Evolutionary conservation across 2,797 vertebrate species (phyloP).

Genomic region (Eospalax fontanierii): DNA sequence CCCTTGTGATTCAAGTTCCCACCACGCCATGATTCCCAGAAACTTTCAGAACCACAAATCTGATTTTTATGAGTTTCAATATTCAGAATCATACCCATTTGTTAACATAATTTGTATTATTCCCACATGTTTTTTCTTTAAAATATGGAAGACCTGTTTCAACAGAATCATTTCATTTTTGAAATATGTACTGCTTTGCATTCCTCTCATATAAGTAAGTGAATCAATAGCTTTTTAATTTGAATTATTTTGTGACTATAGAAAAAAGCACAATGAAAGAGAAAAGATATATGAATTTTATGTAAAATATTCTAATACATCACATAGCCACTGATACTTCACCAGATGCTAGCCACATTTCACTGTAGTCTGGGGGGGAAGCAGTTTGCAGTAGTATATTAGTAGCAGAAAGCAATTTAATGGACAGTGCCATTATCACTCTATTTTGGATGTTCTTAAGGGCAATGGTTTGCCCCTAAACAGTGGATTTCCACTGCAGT

Average conservation of each 20-base stretch:
- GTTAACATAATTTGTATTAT: neutral
- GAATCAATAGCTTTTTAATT: constrained; percentile 16
- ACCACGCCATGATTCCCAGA: constrained; percentile 46
- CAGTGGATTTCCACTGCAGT: neutral
- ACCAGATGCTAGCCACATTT: neutral
- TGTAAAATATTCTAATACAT: neutral
- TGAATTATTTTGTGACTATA: constrained; percentile 16
- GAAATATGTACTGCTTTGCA: neutral
- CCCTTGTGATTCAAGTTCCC: neutral
- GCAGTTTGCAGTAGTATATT: neutral
- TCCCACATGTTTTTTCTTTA: constrained; percentile 7
- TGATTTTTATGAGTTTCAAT: neutral
- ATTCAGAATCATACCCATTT: constrained; percentile 2
- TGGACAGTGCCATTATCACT: neutral
- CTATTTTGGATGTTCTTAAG: neutral
- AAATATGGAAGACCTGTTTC: neutral
- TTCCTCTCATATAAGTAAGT: constrained; percentile 7
- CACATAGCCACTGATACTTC: neutral
- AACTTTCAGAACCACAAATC: neutral
- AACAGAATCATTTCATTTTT: neutral
- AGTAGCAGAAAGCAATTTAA: neutral
- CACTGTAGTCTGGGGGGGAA: too few relatives aligned
- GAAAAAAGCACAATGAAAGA: neutral
- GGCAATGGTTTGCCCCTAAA: neutral
- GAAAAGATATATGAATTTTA: constrained; percentile 42